A percentile compares a stretch with the other conserved stretches of the same genome.
Evolutionary conservation across 2,113 vertebrate species (phyloP).

Genomic region (Aplodontia rufa): DNA sequence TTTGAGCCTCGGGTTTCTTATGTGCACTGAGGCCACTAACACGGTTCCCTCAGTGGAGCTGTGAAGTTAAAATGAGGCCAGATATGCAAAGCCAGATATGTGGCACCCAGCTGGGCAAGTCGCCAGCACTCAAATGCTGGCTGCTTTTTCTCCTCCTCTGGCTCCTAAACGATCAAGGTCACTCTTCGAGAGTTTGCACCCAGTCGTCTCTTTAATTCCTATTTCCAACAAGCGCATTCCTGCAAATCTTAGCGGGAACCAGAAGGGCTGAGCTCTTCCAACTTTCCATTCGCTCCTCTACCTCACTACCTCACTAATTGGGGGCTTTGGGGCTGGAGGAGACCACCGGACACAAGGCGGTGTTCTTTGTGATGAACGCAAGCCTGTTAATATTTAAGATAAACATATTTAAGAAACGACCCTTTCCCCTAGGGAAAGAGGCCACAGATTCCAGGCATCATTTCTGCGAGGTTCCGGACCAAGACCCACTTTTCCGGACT

Average conservation of each 20-base stretch:
- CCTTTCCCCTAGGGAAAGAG: neutral
- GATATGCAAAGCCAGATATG: neutral
- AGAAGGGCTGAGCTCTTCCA: neutral
- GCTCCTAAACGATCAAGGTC: neutral
- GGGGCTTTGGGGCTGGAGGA: neutral
- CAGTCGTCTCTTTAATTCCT: neutral
- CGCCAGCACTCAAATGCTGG: neutral
- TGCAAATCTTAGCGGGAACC: neutral
- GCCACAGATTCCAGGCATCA: rapidly evolving
- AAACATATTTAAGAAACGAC: neutral
- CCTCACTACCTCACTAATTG: rapidly evolving
- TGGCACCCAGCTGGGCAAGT: rapidly evolving
- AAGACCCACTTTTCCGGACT: neutral
- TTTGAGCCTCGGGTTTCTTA: neutral
- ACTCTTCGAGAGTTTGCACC: neutral
- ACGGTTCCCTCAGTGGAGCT: neutral
- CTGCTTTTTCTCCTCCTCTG: neutral
- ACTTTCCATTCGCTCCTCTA: rapidly evolving
- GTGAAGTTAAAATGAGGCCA: too few species aligned
- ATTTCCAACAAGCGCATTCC: neutral
- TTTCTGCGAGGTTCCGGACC: rapidly evolving
- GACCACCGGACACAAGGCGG: neutral
- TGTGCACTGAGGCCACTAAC: neutral
- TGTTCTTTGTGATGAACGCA: neutral
- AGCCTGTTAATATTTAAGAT: neutral